Percentiles rank a stretch among this genome's conserved stretches.
Conservation (phyloP, 2,113 vertebrate species). For the Jaculus jaculus region DNA sequence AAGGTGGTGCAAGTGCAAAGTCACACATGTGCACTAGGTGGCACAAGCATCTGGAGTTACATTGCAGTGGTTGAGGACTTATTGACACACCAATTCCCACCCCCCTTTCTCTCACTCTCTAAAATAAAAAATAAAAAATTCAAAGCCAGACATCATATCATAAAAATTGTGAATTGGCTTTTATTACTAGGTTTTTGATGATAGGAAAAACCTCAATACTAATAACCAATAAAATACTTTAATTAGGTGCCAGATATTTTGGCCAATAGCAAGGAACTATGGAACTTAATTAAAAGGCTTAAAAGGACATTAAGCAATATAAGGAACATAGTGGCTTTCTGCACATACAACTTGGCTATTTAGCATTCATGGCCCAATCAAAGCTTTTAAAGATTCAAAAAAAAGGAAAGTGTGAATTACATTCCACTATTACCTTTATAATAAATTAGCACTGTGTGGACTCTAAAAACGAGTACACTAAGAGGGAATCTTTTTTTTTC, state of each 20-base stretch:
- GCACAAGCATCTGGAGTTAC: too few relatives aligned
- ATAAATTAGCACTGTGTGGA: neutral
- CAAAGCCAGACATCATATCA: neutral
- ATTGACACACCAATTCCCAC: too few relatives aligned
- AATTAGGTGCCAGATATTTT: constrained; percentile 24
- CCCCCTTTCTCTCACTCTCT: too few relatives aligned
- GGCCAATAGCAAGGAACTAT: neutral
- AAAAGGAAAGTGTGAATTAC: neutral
- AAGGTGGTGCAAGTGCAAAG: too few relatives aligned
- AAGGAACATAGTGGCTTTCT: neutral
- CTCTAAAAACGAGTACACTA: constrained; percentile 40
- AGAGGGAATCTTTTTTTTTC: too few relatives aligned
- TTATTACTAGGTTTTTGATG: constrained; percentile 22
- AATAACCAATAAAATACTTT: constrained; percentile 11
- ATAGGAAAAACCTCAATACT: constrained; percentile 18
- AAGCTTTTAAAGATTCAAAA: neutral
- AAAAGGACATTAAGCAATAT: neutral
- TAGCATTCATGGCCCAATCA: neutral
- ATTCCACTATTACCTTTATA: neutral
- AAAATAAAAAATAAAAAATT: too few relatives aligned
- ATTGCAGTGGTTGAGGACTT: too few relatives aligned
- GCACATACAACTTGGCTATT: neutral
- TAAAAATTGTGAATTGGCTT: constrained; percentile 11
- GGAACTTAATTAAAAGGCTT: constrained; percentile 35
- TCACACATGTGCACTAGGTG: too few relatives aligned